Conservation (phyloP, 2,113 vertebrate genomes). For the Chinchilla lanigera region DNA sequence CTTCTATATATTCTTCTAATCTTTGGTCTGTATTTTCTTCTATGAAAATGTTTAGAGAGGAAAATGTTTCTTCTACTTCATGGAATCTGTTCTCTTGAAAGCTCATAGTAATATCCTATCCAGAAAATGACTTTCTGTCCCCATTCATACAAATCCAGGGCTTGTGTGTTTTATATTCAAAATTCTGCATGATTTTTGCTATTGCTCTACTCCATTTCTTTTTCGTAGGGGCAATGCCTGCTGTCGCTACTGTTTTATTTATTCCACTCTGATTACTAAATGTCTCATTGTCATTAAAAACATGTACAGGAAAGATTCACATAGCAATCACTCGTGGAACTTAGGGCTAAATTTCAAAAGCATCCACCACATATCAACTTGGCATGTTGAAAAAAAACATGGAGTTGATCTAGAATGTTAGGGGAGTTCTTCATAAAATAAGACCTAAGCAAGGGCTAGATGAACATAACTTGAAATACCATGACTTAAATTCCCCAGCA, state of each 20-base stretch:
- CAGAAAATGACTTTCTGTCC: neutral
- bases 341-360: conserved; percentile 20
- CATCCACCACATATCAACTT: neutral
- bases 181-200: neutral
- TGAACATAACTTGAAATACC: neutral
- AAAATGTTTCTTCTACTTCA: conserved; percentile 20
- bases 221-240: neutral
- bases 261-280: conserved; percentile 23
- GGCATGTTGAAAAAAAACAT: neutral
- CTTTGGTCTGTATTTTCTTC: neutral
- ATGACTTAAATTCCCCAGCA: neutral
- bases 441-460: neutral
- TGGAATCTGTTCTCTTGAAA: conserved; percentile 9
- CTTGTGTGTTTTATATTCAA: neutral
- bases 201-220: conserved; percentile 13
- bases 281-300: neutral
- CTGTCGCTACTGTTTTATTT: conserved; percentile 33
- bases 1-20: neutral
- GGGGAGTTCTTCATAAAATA: conserved; percentile 3
- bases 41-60: neutral
- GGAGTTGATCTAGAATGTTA: neutral
- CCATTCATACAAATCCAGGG: neutral
- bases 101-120: neutral
- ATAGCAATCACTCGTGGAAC: neutral
- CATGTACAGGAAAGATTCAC: neutral